Evolutionary conservation across 2,113 vertebrate species (phyloP).

Genomic region (Athene cunicularia): DNA sequence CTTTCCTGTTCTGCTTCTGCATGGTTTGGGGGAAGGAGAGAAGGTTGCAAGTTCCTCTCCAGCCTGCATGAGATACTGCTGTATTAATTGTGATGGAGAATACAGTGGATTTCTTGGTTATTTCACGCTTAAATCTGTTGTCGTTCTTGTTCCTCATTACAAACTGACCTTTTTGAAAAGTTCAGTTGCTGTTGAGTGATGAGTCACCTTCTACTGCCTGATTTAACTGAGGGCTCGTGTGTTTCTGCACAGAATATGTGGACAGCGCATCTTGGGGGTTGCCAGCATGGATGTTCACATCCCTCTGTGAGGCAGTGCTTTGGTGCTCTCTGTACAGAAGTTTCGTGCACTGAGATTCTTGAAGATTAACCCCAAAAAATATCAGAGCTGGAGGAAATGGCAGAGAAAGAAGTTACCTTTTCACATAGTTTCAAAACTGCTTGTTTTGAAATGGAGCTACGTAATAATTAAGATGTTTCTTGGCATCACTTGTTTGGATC

Average conservation of each 20-base stretch:
- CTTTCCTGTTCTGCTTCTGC: not conserved
- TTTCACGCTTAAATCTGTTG: not conserved
- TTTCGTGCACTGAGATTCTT: not conserved
- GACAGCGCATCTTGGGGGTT: rapidly evolving
- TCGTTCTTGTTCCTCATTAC: not conserved
- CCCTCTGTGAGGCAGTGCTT: not conserved
- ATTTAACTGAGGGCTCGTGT: not conserved
- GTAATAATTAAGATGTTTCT: not conserved
- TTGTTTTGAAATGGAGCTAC: not conserved
- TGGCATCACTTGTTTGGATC: not conserved
- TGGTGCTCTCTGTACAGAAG: not conserved
- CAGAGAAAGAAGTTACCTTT: not conserved
- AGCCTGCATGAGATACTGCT: rapidly evolving
- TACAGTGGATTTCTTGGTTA: not conserved
- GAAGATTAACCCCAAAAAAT: not conserved
- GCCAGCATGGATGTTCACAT: not conserved
- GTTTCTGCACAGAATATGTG: not conserved
- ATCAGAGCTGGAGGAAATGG: not conserved
- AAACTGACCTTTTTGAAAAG: not conserved
- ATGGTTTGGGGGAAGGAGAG: not conserved
- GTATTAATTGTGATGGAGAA: not conserved
- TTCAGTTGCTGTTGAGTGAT: not conserved
- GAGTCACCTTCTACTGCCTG: not conserved
- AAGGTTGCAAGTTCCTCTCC: not conserved
- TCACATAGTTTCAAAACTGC: not conserved